A percentile compares a stretch with the other conserved stretches of the same genome.
These are phyloP conservation scores for Thysanoteuthis rhombus DNA, from an alignment of 2,888 invertebrate genomes.

Conservation along the genomic window DNA sequence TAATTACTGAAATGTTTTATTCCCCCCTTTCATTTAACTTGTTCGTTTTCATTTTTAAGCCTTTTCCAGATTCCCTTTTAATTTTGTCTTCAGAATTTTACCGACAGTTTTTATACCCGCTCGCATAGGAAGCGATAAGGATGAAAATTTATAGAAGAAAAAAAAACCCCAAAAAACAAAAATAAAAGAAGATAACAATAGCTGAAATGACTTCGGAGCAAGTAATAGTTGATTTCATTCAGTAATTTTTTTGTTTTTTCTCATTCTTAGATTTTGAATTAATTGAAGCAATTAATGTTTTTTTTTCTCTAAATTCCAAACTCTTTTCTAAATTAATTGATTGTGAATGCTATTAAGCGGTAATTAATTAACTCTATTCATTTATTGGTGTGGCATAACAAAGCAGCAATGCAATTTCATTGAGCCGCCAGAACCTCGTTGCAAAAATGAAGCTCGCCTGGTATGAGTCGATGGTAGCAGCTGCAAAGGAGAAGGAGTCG, in stretches of 20 bases:
- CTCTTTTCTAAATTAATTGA: neutral
- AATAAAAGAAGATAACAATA: neutral
- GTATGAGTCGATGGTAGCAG: neutral
- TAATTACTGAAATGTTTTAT: neutral
- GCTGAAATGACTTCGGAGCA: neutral
- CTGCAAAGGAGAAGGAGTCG: neutral
- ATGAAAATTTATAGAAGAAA: neutral
- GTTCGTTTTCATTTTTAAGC: neutral
- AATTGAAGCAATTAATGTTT: neutral
- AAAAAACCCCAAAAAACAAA: neutral
- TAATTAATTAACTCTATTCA: neutral
- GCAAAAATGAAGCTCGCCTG: neutral
- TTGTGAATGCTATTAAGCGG: neutral
- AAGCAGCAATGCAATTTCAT: neutral
- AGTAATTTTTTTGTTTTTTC: neutral
- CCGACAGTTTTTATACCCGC: neutral
- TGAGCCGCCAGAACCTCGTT: neutral
- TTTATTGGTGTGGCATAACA: neutral
- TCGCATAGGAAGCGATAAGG: neutral
- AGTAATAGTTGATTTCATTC: neutral
- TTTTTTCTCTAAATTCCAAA: neutral
- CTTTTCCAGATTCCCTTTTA: neutral
- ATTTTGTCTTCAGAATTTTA: neutral
- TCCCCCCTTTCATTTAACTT: neutral
- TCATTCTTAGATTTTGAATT: neutral